A percentile compares a stretch with the other conserved stretches of the same genome.
These are phyloP conservation scores for Columbina picui DNA, from an alignment of 2,113 vertebrate genomes.

Conservation along the genomic window DNA sequence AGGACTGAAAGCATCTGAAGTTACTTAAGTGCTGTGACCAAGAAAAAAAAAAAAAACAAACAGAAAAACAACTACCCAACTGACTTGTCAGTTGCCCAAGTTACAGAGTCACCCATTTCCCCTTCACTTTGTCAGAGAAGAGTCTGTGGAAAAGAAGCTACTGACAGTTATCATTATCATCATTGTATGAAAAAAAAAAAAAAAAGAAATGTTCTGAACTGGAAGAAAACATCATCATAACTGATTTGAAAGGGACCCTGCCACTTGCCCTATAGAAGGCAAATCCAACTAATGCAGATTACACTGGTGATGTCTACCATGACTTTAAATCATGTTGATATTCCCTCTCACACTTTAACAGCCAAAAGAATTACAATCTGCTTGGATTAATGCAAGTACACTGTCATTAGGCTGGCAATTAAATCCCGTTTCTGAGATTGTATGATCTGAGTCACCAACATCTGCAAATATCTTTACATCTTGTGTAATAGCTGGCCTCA, in stretches of 20 bases:
- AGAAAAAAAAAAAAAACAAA: not conserved
- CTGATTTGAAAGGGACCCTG: not conserved
- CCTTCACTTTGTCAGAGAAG: not conserved
- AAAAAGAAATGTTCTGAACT: not conserved
- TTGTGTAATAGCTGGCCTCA: slow-evolving; percentile 64
- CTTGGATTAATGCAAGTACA: not conserved
- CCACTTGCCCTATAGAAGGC: not conserved
- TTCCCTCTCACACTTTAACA: slow-evolving; percentile 20
- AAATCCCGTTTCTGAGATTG: slow-evolving; percentile 30
- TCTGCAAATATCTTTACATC: slow-evolving; percentile 65
- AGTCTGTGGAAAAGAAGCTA: not conserved
- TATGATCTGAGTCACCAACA: slow-evolving; percentile 56
- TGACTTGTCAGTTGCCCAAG: not conserved
- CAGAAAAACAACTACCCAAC: not conserved
- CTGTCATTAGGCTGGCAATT: slow-evolving; percentile 31
- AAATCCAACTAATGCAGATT: not conserved
- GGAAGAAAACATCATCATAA: not conserved
- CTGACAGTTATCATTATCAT: not conserved
- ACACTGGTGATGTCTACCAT: not conserved
- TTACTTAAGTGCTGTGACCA: not conserved
- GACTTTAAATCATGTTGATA: slow-evolving; percentile 1
- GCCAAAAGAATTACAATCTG: slow-evolving; percentile 18
- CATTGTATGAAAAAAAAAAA: not conserved
- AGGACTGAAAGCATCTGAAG: slow-evolving; percentile 5
- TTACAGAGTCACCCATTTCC: not conserved